These are phyloP conservation scores for Sarcophaga bullata DNA, from an alignment of 1,140 invertebrate genomes.

Conservation along the genomic window DNA sequence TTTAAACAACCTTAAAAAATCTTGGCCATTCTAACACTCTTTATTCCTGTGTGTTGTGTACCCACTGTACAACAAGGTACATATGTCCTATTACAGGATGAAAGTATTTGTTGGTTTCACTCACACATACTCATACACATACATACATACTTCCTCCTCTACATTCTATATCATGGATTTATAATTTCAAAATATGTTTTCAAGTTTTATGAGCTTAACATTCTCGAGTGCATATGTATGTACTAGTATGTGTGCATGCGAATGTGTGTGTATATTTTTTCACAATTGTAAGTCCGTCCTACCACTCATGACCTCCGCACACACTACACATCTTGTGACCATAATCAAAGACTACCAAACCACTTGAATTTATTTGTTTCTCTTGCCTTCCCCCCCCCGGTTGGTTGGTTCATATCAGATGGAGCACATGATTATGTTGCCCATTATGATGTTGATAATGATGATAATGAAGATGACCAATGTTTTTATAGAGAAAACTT, in stretches of 20 bases:
- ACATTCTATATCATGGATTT: not conserved
- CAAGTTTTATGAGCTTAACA: conserved; percentile 24
- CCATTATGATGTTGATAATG: not conserved
- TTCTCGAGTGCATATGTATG: not conserved
- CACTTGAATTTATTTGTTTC: conserved; percentile 14
- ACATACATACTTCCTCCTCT: no score
- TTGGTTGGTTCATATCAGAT: no score
- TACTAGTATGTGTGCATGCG: no score
- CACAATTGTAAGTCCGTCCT: no score
- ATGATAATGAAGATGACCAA: not conserved
- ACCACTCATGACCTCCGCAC: not conserved
- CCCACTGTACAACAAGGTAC: no score
- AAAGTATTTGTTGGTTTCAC: not conserved
- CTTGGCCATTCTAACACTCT: no score
- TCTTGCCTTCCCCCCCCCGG: not conserved
- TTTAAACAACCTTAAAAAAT: no score
- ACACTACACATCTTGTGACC: no score
- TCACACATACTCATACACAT: not conserved
- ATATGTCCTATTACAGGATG: no score
- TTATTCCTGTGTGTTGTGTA: no score
- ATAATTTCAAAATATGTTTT: conserved; percentile 1
- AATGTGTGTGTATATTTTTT: no score
- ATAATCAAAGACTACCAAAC: not conserved
- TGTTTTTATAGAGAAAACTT: not conserved
- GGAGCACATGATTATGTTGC: no score